These are phyloP conservation scores for Conus ventricosus DNA, from an alignment of 1,140 invertebrate species.

Conservation along the genomic window DNA sequence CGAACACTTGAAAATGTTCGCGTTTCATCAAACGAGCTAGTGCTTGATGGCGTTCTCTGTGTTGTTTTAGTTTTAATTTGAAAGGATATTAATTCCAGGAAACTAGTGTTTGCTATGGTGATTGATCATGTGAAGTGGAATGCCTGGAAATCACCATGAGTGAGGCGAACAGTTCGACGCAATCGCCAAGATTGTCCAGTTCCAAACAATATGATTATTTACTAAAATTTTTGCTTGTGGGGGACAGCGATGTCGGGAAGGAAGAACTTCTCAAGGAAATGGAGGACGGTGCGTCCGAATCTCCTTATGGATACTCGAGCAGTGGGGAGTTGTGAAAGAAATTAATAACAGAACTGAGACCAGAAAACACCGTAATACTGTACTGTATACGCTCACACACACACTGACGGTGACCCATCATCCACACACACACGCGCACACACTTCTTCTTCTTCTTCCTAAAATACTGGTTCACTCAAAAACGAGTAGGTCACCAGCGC, in stretches of 20 bases:
- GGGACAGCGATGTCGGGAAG: constrained; percentile 98
- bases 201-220: constrained; percentile 95
- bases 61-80: neutral
- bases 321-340: constrained; percentile 53
- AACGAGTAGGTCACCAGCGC: too few species aligned
- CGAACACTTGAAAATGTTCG: neutral
- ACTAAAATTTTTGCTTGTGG: constrained; percentile 95
- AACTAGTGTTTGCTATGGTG: neutral
- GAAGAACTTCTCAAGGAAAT: constrained; percentile 96
- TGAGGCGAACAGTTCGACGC: constrained; percentile 12
- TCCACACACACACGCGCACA: neutral
- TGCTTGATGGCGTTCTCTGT: neutral
- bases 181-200: constrained; percentile 49
- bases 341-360: too few species aligned
- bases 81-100: neutral
- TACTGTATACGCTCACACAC: neutral
- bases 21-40: neutral
- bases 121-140: neutral
- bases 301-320: constrained; percentile 91
- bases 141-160: constrained; percentile 26
- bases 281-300: constrained; percentile 94
- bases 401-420: neutral
- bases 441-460: too few species aligned
- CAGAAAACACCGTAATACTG: too few species aligned
- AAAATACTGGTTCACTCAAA: too few species aligned